A percentile compares a stretch with the other conserved stretches of the same genome.
Evolutionary conservation across 1,140 invertebrate genomes (phyloP).

Genomic region (Platorchestia sp.): DNA sequence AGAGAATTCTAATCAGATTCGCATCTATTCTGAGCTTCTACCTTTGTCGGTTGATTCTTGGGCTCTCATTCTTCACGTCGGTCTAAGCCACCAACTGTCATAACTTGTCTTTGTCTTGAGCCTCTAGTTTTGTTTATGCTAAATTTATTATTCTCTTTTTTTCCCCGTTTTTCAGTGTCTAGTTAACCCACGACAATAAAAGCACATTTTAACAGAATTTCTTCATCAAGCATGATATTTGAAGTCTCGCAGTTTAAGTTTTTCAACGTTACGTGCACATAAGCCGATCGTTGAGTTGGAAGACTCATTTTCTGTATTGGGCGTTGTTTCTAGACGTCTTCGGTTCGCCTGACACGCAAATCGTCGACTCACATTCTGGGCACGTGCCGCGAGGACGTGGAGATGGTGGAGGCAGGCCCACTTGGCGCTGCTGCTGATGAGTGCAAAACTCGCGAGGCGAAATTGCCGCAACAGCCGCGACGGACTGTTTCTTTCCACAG

Average conservation of each 20-base stretch:
- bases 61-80: background rate
- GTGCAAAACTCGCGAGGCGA: background rate
- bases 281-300: background rate
- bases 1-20: background rate
- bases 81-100: too few species aligned
- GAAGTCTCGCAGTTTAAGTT: too few species aligned
- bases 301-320: background rate
- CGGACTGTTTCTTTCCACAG: conserved; percentile 31
- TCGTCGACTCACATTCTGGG: conserved; percentile 33
- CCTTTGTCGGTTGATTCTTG: background rate
- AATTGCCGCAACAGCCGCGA: background rate
- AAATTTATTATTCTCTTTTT: background rate
- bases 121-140: background rate
- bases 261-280: background rate
- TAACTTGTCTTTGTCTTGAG: background rate
- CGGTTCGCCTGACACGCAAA: conserved; percentile 14
- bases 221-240: background rate
- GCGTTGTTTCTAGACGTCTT: background rate
- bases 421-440: background rate
- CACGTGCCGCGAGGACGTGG: conserved; percentile 3
- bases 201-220: background rate
- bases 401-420: background rate
- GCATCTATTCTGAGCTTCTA: background rate
- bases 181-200: background rate
- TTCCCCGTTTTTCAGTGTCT: background rate